Evolutionary conservation across 2,888 invertebrate species (phyloP).

Genomic region (Seladonia tumulorum): DNA sequence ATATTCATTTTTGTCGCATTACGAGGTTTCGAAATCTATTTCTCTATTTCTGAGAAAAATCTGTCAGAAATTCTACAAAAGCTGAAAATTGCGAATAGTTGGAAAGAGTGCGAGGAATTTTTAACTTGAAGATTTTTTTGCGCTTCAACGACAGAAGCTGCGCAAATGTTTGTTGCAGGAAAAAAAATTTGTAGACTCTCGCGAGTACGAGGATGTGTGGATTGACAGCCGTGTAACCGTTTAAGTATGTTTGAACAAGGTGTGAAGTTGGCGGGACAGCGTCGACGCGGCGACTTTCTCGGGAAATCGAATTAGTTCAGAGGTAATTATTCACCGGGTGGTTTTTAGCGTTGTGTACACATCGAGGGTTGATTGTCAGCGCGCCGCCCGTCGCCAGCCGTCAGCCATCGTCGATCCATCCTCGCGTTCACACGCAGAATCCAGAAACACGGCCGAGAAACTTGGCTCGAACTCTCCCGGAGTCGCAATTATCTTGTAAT

Average conservation of each 20-base stretch:
- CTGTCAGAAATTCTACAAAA: too few relatives aligned
- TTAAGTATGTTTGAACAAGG: neutral
- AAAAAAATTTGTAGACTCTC: neutral
- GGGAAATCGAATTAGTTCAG: neutral
- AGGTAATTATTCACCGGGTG: neutral
- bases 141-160: neutral
- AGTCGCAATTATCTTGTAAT: slow-evolving; percentile 14
- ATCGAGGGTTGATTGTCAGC: neutral
- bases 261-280: neutral
- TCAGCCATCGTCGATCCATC: slow-evolving; percentile 4
- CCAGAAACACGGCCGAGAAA: neutral
- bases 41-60: too few relatives aligned
- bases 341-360: slow-evolving; percentile 4
- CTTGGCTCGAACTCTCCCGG: neutral
- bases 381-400: neutral
- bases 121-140: neutral
- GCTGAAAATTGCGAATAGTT: too few relatives aligned
- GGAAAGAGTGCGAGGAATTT: neutral
- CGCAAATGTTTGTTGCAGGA: neutral
- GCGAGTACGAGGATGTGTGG: neutral
- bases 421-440: neutral
- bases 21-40: too few relatives aligned
- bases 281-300: neutral
- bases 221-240: neutral
- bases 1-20: neutral